Conservation (phyloP, 2,113 vertebrate genomes). For the Mirounga angustirostris region DNA sequence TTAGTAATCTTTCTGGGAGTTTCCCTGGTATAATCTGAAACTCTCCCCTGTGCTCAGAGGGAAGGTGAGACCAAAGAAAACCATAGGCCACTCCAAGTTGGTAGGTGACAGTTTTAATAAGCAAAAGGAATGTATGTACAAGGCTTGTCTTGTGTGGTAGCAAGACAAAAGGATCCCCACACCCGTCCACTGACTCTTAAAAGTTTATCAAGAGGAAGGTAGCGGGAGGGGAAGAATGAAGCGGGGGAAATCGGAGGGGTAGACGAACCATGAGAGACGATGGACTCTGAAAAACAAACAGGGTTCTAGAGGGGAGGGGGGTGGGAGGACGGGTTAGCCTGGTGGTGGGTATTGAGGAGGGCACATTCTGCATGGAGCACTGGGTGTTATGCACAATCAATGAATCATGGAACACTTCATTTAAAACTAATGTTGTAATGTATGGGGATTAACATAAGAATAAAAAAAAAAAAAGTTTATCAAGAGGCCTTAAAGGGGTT, state of each 20-base stretch:
- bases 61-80: not conserved
- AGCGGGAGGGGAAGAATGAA: too few relatives aligned
- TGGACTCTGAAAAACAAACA: too few relatives aligned
- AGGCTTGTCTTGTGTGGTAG: not conserved
- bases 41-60: not conserved
- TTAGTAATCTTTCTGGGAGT: not conserved
- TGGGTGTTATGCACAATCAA: too few relatives aligned
- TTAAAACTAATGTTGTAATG: too few relatives aligned
- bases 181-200: not conserved
- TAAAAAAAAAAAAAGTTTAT: not conserved
- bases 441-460: too few relatives aligned
- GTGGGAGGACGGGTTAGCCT: too few relatives aligned
- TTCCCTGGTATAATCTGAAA: not conserved
- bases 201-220: not conserved
- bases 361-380: too few relatives aligned
- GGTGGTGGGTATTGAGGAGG: too few relatives aligned
- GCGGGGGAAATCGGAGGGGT: too few relatives aligned
- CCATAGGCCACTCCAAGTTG: not conserved
- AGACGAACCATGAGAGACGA: too few relatives aligned
- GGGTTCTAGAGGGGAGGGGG: too few relatives aligned
- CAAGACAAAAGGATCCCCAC: not conserved
- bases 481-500: not conserved
- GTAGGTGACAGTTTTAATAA: not conserved
- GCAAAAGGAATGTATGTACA: not conserved
- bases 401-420: too few relatives aligned